These are phyloP conservation scores for Hydriomena furcata DNA, from an alignment of 2,888 invertebrate genomes.

Conservation along the genomic window DNA sequence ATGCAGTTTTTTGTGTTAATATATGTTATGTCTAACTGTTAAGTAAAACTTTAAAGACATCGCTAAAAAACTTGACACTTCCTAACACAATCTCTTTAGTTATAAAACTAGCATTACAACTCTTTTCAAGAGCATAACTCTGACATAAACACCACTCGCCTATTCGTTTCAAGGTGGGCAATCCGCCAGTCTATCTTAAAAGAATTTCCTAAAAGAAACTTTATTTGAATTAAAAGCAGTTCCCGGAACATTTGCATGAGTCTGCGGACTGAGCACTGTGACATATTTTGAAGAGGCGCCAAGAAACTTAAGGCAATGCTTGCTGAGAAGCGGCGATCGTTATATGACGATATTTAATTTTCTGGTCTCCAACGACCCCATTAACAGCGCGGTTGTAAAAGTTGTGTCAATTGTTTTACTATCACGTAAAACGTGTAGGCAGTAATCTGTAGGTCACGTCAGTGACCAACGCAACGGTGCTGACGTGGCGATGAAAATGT, in stretches of 20 bases:
- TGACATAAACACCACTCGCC: conserved; percentile 22
- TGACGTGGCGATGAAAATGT: too few relatives aligned
- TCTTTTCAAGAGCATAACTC: conserved; percentile 12
- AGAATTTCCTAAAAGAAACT: conserved; percentile 37
- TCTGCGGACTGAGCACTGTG: conserved; percentile 37
- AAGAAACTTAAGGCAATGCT: conserved; percentile 41
- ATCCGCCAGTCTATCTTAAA: conserved; percentile 28
- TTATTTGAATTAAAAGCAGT: conserved; percentile 49
- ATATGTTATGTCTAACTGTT: too few relatives aligned
- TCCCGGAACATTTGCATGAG: conserved; percentile 42
- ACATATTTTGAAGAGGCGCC: conserved; percentile 47
- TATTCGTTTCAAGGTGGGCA: conserved; percentile 27
- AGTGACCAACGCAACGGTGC: too few relatives aligned
- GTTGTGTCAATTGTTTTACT: too few relatives aligned
- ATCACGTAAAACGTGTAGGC: too few relatives aligned
- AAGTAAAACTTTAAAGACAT: conserved; percentile 1
- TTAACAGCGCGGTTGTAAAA: too few relatives aligned
- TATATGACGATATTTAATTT: background rate
- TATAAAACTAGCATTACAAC: conserved; percentile 1
- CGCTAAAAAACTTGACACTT: background rate
- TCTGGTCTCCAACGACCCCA: too few relatives aligned
- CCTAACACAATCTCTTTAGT: conserved; percentile 5
- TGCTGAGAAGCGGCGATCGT: background rate
- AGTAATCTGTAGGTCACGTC: too few relatives aligned
- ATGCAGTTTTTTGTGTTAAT: too few relatives aligned